phyloP scores from a whole-genome alignment of 64 coral and sea anemone genomes.

The Trachythela sp. region DNA sequence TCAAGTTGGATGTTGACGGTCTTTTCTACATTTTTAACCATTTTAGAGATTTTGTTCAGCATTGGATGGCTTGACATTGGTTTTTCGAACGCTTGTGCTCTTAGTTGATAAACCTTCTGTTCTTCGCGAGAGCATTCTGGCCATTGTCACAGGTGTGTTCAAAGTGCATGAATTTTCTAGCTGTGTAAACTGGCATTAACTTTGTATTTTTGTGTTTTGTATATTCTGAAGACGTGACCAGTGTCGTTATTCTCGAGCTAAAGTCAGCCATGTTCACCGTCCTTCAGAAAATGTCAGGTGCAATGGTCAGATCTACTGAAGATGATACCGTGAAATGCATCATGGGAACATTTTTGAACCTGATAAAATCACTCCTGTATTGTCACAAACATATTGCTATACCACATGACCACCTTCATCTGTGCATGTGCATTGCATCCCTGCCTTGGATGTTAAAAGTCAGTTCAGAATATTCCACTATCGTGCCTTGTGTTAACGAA shows the following conservation, averaged over 20 bases:
- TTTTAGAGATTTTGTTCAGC: not conserved
- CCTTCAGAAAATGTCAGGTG: not conserved
- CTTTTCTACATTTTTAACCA: not conserved
- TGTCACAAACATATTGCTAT: not conserved
- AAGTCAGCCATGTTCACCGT: not conserved
- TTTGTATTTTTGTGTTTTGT: not conserved
- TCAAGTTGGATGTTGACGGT: not conserved
- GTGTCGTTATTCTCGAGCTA: not conserved
- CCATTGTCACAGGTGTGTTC: not conserved
- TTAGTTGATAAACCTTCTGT: not conserved
- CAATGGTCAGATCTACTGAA: not conserved
- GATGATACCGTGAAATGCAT: not conserved
- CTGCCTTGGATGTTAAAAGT: not conserved
- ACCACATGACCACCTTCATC: not conserved
- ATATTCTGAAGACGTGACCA: not conserved
- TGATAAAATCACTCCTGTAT: not conserved
- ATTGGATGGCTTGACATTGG: not conserved
- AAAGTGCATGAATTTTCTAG: not conserved
- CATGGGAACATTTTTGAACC: not conserved
- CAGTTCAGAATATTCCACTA: not conserved
- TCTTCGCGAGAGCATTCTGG: not conserved
- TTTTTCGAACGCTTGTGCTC: not conserved
- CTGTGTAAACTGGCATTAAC: not conserved
- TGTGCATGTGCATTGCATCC: not conserved
- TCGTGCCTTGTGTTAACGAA: not conserved